Percentiles rank a stretch among this genome's conserved stretches.
Evolutionary conservation across 2,888 invertebrate species (phyloP).

Genomic region (Nemapogon koenigi): DNA sequence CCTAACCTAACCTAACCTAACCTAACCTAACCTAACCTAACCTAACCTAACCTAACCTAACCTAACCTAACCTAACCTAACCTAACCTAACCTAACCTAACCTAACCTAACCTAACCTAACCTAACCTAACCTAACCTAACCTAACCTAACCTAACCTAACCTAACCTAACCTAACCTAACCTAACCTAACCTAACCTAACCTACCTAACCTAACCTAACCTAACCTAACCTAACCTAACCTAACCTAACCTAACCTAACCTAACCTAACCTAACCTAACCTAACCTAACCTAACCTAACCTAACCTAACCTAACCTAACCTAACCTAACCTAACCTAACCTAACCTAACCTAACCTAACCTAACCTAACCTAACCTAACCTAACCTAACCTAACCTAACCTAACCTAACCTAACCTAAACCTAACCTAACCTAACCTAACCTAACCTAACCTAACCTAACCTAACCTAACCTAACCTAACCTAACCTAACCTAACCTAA

Average conservation of each 20-base stretch:
- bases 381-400: too few species aligned
- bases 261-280: background rate
- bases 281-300: background rate
- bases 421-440: too few species aligned
- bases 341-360: background rate
- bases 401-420: too few species aligned
- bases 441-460: too few species aligned
- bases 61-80: background rate
- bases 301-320: background rate
- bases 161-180: too few species aligned
- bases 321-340: background rate
- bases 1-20: constrained; percentile 5
- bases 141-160: constrained; percentile 5
- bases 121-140: background rate
- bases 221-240: background rate
- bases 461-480: background rate
- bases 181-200: too few species aligned
- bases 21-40: constrained; percentile 3
- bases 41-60: background rate
- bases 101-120: too few species aligned
- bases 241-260: background rate
- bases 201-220: background rate
- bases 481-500: background rate
- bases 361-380: background rate
- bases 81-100: too few species aligned